Percentiles rank a stretch among this genome's conserved stretches.
These are phyloP conservation scores for Drosophila funebris DNA, from an alignment of 1,140 invertebrate species.

Conservation along the genomic window DNA sequence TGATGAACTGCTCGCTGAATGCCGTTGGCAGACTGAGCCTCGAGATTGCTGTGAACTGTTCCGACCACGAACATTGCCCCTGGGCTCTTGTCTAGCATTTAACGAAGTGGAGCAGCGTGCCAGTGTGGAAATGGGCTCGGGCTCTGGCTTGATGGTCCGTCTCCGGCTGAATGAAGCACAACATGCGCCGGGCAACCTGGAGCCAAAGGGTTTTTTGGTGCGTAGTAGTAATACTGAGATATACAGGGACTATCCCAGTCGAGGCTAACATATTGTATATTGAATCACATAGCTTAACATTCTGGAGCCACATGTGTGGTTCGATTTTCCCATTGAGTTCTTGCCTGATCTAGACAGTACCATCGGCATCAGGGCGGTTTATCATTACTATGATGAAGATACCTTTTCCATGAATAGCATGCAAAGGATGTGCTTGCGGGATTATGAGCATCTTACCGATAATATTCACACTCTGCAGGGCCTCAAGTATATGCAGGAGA, in stretches of 20 bases:
- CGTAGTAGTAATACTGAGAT: background rate
- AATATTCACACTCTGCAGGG: slow-evolving; percentile 56
- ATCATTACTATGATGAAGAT: slow-evolving; percentile 56
- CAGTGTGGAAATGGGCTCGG: slow-evolving; percentile 13
- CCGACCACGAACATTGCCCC: slow-evolving; percentile 35
- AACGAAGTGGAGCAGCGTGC: slow-evolving; percentile 56
- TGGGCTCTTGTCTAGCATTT: slow-evolving; percentile 59
- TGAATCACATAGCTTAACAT: slow-evolving; percentile 39
- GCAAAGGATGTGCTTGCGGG: slow-evolving; percentile 49
- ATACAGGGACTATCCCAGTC: too few relatives aligned
- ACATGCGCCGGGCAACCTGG: slow-evolving; percentile 52
- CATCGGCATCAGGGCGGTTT: slow-evolving; percentile 54
- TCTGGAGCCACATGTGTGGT: slow-evolving; percentile 56
- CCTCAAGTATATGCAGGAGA: slow-evolving; percentile 70
- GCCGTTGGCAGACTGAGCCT: slow-evolving; percentile 43
- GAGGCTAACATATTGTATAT: background rate
- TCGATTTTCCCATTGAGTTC: slow-evolving; percentile 34
- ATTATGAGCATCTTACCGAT: slow-evolving; percentile 48
- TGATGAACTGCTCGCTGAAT: slow-evolving; percentile 54
- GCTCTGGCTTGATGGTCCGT: slow-evolving; percentile 37
- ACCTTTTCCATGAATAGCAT: slow-evolving; percentile 42
- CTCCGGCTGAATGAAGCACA: slow-evolving; percentile 19
- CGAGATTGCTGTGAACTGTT: slow-evolving; percentile 66
- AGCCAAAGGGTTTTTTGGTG: slow-evolving; percentile 60
- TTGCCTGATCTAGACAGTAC: slow-evolving; percentile 46